Base-by-base conservation (phyloP, 2,888 invertebrate species). In the Frankliniella fusca region DNA sequence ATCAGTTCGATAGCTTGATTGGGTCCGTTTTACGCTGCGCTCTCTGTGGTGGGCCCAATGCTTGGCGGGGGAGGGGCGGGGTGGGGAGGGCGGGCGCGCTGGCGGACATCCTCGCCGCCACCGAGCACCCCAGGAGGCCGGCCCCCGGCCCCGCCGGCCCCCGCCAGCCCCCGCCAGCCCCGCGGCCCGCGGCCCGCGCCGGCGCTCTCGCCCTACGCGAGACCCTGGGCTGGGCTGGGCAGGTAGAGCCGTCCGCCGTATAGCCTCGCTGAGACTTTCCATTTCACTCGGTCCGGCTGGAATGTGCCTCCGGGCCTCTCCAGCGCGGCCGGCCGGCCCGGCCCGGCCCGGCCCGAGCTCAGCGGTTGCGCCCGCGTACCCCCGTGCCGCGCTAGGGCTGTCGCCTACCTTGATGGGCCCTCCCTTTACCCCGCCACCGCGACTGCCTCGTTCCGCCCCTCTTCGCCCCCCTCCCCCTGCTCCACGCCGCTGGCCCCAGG, bases 271-370 rank as follows among this genome's bases (percentile, higher is more conserved):
- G 54, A 27, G 70, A 76, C 70, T 76, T 76, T 76, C 70, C 70
- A 76, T 76, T 76, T 76, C 70, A 76, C 70, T 23, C 70, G 70
- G 27, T 76, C 70, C 70, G 12, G 70, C 23, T 23, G 70, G 70
- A 76, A 76, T 76, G 70, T 23, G 23, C 27, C 70, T 38, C 70
- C 11, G 70, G 70, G 27, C 70, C 70, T 54, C 54, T 54, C 54
- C 54, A 12, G 54, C 15, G 15, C 11, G 70, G 23, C 70, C 23
- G 70, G 70, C n/a, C 15, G 65, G 15, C 65, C 15, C 11, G 5
- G 65, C 15, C 15, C 15, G 15, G 15, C 15, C 15, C 11, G 20
- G 65, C 15, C 65, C 65, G 38, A 38, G 38, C 38, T 38, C 38
- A 38, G 38, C 38, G 38, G 5, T 2, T 2, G 38, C 38, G 38